These are phyloP conservation scores for Okamejei kenojei DNA, from an alignment of 2,797 vertebrate species.

Conservation along the genomic window DNA sequence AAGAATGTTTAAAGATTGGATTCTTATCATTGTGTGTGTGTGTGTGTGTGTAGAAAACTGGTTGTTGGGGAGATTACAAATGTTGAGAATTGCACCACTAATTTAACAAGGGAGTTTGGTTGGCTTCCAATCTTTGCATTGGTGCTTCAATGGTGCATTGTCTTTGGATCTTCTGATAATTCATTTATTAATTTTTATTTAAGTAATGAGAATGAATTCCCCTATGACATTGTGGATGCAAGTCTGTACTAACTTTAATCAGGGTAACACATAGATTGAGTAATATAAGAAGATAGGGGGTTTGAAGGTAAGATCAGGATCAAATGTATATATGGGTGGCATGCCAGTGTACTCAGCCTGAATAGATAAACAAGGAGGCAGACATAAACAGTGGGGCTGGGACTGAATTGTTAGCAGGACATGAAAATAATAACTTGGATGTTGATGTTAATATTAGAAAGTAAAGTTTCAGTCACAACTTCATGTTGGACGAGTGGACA, in stretches of 20 bases:
- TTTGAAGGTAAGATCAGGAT: not conserved
- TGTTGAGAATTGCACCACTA: not conserved
- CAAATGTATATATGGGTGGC: not conserved
- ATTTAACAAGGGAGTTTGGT: not conserved
- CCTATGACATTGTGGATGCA: not conserved
- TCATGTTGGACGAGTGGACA: not conserved
- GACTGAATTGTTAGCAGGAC: not conserved
- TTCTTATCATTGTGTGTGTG: not conserved
- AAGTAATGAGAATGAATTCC: not conserved
- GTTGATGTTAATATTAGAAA: not conserved
- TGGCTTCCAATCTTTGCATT: not conserved
- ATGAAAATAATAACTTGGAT: not conserved
- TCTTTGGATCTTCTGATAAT: not conserved
- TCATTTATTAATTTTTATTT: not conserved
- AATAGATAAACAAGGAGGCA: not conserved
- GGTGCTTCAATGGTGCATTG: not conserved
- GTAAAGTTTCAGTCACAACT: not conserved
- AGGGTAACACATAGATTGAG: not conserved
- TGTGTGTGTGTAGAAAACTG: not conserved
- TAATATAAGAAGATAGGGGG: not conserved
- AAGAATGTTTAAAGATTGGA: not conserved
- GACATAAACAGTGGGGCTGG: not conserved
- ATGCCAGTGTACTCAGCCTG: not conserved
- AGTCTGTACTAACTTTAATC: not conserved
- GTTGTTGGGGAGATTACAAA: not conserved